Evolutionary conservation across 2,797 vertebrate species (phyloP).

Genomic region (Tinamus major): DNA sequence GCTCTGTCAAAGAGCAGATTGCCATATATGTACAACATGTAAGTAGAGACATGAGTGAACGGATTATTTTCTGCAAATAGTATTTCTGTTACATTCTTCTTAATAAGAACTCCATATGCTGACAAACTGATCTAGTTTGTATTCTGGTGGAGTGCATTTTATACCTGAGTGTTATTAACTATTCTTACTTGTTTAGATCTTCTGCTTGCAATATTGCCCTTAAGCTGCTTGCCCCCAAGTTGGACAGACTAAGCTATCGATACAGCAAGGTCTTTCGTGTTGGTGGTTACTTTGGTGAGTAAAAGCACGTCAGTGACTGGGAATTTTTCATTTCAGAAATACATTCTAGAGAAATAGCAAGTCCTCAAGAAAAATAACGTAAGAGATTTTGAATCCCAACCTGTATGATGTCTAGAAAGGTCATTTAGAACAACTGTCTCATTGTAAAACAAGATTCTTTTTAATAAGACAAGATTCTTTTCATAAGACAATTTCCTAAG

Average conservation of each 20-base stretch:
- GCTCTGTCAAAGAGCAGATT: slow-evolving; percentile 80
- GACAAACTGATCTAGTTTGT: background rate
- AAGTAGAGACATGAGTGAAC: slow-evolving; percentile 56
- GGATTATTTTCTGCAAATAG: background rate
- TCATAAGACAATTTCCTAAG: background rate
- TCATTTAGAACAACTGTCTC: background rate
- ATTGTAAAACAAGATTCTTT: background rate
- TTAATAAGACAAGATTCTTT: background rate
- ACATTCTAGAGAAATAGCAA: background rate
- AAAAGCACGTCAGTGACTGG: background rate
- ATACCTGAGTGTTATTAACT: background rate
- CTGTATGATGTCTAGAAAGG: background rate
- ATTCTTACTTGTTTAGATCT: slow-evolving; percentile 79
- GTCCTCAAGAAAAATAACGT: background rate
- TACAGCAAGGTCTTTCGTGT: slow-evolving; percentile 82
- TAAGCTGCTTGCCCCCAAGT: slow-evolving; percentile 83
- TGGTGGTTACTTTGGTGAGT: slow-evolving; percentile 84
- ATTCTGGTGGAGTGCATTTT: background rate
- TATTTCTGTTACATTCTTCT: background rate
- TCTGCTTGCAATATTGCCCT: slow-evolving; percentile 85
- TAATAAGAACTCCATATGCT: background rate
- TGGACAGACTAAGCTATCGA: slow-evolving; percentile 78
- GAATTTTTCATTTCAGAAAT: background rate
- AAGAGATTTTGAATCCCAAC: accelerated
- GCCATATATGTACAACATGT: slow-evolving; percentile 84